Evolutionary conservation across 2,888 invertebrate species (phyloP).

Genomic region (Cantharis rustica): DNA sequence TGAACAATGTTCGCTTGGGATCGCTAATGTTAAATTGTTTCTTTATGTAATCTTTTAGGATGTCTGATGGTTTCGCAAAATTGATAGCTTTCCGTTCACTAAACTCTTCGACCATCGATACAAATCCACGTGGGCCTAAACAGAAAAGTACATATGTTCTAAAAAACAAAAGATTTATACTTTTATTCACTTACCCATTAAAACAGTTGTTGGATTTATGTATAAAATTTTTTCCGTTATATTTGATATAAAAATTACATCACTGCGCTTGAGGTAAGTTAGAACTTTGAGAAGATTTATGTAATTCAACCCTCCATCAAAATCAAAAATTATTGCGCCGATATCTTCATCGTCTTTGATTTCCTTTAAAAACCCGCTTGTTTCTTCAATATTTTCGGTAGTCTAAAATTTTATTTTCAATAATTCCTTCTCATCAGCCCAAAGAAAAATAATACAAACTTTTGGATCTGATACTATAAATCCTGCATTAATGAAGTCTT

Average conservation of each 20-base stretch:
- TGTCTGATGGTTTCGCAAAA: constrained; percentile 60
- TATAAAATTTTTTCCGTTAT: constrained; percentile 57
- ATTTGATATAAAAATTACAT: constrained; percentile 60
- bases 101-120: constrained; percentile 54
- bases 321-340: constrained; percentile 64
- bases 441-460: constrained; percentile 49
- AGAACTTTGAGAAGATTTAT: constrained; percentile 59
- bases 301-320: constrained; percentile 59
- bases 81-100: constrained; percentile 53
- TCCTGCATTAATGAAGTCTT: constrained; percentile 55
- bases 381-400: neutral
- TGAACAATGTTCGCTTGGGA: constrained; percentile 73
- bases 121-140: constrained; percentile 57
- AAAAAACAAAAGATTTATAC: neutral
- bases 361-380: neutral
- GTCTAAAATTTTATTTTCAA: neutral
- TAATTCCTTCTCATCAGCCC: neutral
- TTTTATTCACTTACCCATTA: constrained; percentile 52
- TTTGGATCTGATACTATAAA: constrained; percentile 54
- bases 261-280: constrained; percentile 57
- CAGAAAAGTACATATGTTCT: neutral
- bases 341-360: constrained; percentile 55
- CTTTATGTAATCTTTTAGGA: constrained; percentile 58
- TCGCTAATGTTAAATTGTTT: constrained; percentile 64
- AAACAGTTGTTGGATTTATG: constrained; percentile 45